Conservation (phyloP, 2,113 vertebrate species). For the Ochotona curzoniae region DNA sequence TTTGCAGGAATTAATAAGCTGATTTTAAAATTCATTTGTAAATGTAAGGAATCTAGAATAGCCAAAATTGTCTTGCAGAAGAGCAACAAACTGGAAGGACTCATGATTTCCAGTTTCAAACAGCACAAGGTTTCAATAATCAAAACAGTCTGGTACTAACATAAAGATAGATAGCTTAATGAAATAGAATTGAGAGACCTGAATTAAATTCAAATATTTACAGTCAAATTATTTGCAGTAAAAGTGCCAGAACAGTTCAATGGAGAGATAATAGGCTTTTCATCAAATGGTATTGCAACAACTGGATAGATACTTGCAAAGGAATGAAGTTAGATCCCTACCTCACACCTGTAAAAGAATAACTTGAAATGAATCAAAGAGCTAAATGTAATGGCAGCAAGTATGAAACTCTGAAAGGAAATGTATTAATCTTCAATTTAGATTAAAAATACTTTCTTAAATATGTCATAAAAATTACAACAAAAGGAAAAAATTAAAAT, state of each 20-base stretch:
- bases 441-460: neutral
- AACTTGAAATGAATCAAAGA: neutral
- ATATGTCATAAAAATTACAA: neutral
- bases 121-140: neutral
- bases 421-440: neutral
- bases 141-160: neutral
- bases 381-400: neutral
- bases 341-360: neutral
- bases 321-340: neutral
- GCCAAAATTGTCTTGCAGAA: conserved; percentile 12
- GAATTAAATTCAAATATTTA: neutral
- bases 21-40: conserved; percentile 21
- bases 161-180: conserved; percentile 20
- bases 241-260: neutral
- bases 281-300: neutral
- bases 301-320: neutral
- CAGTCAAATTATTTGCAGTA: neutral
- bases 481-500: neutral
- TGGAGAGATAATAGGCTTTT: neutral
- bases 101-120: conserved; percentile 35
- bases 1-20: conserved; percentile 13
- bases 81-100: neutral
- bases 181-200: neutral
- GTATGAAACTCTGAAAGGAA: neutral
- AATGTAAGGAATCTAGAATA: neutral